These are phyloP conservation scores for Cassiopea xamachana DNA, from an alignment of 30 jellyfish, hydroid and myxozoan species.

Conservation along the genomic window DNA sequence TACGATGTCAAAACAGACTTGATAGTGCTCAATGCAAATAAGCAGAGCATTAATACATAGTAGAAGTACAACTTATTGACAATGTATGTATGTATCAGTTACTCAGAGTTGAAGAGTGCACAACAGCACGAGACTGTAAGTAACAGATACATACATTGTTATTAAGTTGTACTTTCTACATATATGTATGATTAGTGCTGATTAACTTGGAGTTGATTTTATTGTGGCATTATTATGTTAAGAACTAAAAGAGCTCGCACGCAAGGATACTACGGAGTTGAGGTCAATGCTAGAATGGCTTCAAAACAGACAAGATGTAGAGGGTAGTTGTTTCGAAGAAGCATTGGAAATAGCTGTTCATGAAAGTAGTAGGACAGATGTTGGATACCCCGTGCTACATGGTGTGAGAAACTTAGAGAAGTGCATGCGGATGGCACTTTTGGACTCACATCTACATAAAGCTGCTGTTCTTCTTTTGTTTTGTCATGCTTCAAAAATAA, in stretches of 20 bases:
- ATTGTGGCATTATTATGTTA: not conserved
- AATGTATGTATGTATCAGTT: no score
- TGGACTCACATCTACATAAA: constrained; percentile 35
- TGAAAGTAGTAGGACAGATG: constrained; percentile 68
- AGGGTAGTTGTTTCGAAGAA: constrained; percentile 80
- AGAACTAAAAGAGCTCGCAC: constrained; percentile 74
- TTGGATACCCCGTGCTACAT: constrained; percentile 77
- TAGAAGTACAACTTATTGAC: no score
- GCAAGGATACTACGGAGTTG: constrained; percentile 31
- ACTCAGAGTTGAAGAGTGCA: no score
- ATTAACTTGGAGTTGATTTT: not conserved
- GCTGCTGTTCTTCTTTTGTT: constrained; percentile 79
- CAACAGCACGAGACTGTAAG: no score
- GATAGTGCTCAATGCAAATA: no score
- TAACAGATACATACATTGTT: no score
- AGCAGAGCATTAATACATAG: no score
- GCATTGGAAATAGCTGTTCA: constrained; percentile 81
- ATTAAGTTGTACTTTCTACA: no score
- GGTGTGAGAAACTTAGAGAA: constrained; percentile 73
- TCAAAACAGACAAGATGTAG: constrained; percentile 76
- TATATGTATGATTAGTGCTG: not conserved
- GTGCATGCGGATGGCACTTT: constrained; percentile 64
- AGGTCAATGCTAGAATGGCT: constrained; percentile 31
- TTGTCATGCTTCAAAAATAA: constrained; percentile 80
- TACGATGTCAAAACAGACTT: no score